Evolutionary conservation across 2,888 invertebrate species (phyloP), one percentile per base, ranked within the genome.

Genomic region (Priocnemis perturbator): DNA sequence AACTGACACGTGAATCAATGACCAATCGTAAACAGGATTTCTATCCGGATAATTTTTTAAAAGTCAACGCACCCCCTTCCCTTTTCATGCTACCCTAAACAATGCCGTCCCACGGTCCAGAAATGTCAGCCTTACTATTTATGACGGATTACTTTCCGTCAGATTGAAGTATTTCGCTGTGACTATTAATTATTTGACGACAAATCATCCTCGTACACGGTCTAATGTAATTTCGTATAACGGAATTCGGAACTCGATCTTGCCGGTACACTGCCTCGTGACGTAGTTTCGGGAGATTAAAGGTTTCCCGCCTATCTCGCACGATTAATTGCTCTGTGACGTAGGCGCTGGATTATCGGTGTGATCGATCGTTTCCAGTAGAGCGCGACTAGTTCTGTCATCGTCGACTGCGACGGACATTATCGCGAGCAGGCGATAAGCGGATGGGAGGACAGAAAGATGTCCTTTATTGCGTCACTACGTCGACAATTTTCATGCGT

Each of bases 311-410:
- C 26, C 60, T 47, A 52, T 62, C 67, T 55, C 50, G 19, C 65
- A 45, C 69, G 74, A 77, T 79, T 76, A 79, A 79, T 78, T 71
- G 69, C 60, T 44, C 20, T 11, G 55, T 67, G 73, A 75, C 65
- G 69, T 60, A 67, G 60, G 56, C 45, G 63, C 64, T 67, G 71
- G 71, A 79, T 82, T 82, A 78, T 73, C 71, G 52, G 58, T 5
- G 37, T 59, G 73, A 76, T 79, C 72, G 74, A 77, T 73, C 69
- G 69, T 26, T 9, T 50, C 30, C 48, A 59, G n/a, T 21, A 15
- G 26, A 21, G 45, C 48, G 52, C 64, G 75, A 72, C 78, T 74
- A 69, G 65, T 52, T 63, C 60, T 52, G 64, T 71, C 62, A 61
- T 64, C 50, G 17, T 52, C 45, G 61, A 30, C 50, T 37, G 20